Conservation (phyloP, 2,888 invertebrate species). For the Calliphora vomitoria region DNA sequence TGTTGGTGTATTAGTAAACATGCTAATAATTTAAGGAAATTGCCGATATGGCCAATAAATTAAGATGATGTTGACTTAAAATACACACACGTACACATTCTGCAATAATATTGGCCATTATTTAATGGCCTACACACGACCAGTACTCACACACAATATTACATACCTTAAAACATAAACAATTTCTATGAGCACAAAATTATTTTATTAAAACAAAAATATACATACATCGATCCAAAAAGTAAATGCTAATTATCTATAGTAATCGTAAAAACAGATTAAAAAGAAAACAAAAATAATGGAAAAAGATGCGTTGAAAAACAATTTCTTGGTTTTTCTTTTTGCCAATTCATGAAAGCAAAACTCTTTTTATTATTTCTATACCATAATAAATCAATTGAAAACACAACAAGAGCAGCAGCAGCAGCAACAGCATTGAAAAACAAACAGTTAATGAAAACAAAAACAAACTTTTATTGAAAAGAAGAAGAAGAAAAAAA, state of each 20-base stretch:
- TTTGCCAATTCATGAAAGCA: constrained; percentile 9
- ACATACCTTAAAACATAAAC: not conserved
- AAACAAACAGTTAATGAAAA: not conserved
- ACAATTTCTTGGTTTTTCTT: not conserved
- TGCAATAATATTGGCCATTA: not conserved
- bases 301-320: constrained; percentile 19
- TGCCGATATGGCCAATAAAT: not conserved
- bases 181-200: not conserved
- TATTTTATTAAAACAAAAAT: constrained; percentile 1
- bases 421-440: not conserved
- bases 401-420: not conserved
- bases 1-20: not conserved
- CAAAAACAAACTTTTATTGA: not conserved
- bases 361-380: constrained; percentile 9
- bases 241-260: constrained; percentile 13
- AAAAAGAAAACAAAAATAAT: constrained; percentile 1
- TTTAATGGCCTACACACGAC: constrained; percentile 13
- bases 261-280: not conserved
- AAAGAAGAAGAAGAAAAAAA: not conserved
- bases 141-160: not conserved
- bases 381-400: constrained; percentile 27
- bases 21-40: constrained; percentile 18
- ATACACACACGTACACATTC: not conserved
- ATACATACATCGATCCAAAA: not conserved
- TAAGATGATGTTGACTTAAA: not conserved